Percentiles rank a stretch among this genome's conserved stretches.
These are phyloP conservation scores for Nymphalis c-album DNA, from an alignment of 2,888 invertebrate species.

Conservation along the genomic window DNA sequence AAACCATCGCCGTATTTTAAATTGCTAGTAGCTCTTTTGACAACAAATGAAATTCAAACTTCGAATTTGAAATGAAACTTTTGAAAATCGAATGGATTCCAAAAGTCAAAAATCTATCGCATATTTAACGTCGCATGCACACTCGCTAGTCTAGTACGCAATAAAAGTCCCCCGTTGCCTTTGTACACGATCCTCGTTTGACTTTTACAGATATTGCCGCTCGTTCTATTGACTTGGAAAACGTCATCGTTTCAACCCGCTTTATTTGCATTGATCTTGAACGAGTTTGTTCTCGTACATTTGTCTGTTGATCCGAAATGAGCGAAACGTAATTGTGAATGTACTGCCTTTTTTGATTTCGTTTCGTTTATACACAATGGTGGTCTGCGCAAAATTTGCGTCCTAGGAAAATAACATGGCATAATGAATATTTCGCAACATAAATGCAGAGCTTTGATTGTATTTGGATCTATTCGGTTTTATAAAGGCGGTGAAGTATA, in stretches of 20 bases:
- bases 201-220: conserved; percentile 13
- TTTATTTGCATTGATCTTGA: conserved; percentile 19
- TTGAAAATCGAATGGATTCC: too few species aligned
- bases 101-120: too few species aligned
- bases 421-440: too few species aligned
- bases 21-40: too few species aligned
- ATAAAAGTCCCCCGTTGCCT: conserved; percentile 3
- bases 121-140: background rate
- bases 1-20: too few species aligned
- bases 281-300: background rate
- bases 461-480: background rate
- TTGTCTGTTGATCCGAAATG: conserved; percentile 9
- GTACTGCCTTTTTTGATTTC: background rate
- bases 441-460: background rate
- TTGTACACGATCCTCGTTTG: conserved; percentile 4
- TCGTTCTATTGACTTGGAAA: conserved; percentile 15
- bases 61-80: too few species aligned
- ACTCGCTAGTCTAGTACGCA: background rate
- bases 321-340: conserved; percentile 3
- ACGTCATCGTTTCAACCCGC: conserved; percentile 20
- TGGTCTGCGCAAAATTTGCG: too few species aligned
- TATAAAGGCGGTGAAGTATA: too few species aligned
- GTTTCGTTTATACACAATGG: background rate
- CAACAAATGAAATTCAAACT: too few species aligned
- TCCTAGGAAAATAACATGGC: too few species aligned